Evolutionary conservation across 2,113 vertebrate species (phyloP), one percentile per base, ranked within the genome.

Genomic region (Ammodytes marinus): DNA sequence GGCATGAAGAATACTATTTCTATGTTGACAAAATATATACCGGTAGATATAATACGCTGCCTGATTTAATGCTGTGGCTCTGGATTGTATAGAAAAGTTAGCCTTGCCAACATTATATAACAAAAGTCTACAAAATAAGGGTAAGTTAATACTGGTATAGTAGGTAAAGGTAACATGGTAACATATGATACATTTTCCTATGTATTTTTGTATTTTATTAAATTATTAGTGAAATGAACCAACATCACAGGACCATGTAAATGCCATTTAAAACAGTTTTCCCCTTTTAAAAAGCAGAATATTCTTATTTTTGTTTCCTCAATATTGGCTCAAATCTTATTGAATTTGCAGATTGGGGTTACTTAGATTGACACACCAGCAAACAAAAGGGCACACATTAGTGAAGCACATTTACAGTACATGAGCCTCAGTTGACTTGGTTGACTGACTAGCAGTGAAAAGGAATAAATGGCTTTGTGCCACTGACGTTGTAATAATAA

Each of bases 1-100:
- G 27, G n/a, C 45, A 66, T 49, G n/a, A 47, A 64, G 27, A 64
- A 79, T 8, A 46, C 40, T 40, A 63, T 79, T 11, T 65, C 6
- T 45, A 15, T 64, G 19, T 66, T 57, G 6, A 42, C 43, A 65
- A 49, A 57, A 49, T 45, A 45, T 43, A 65, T 6, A 27, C 27
- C 27, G 27, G 27, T 27, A 37, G 46, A 35, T 45, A 8, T 2
- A 15, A 13, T 15, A 19, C 0, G 5, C 37, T 52, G 47, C 39
- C 72, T 63, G 59, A n/a, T 15, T 15, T 49, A 49, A 47, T 58
- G 27, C 27, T 14, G 35, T 19, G n/a, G 49, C 59, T 45, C 13
- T 45, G 52, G 27, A 66, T 54, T 54, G 19, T 6, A 53, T 2
- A 35, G n/a, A 19, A 19, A 40, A 2, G 10, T 39, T n/a, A 7